Evolutionary conservation across 1,140 invertebrate genomes (phyloP).

Genomic region (Eupeodes corollae): DNA sequence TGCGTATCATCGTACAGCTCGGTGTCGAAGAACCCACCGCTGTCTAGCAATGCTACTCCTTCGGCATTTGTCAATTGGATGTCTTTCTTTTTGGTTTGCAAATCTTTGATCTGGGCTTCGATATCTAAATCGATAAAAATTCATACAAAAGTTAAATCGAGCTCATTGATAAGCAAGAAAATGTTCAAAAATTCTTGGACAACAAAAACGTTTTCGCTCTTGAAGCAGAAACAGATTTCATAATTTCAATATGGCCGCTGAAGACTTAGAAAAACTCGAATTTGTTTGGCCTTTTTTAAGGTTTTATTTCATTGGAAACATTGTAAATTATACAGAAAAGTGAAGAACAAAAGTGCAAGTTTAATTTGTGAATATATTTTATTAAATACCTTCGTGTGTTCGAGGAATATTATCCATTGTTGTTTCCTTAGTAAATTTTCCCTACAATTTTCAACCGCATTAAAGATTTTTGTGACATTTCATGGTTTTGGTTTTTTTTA

Average conservation of each 20-base stretch:
- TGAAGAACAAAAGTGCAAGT: not conserved
- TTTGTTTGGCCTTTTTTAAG: no score
- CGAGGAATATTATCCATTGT: conserved; percentile 64
- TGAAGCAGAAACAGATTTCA: no score
- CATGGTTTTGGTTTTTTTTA: no score
- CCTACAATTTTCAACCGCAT: not conserved
- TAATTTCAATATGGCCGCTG: no score
- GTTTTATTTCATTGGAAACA: no score
- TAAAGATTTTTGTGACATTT: not conserved
- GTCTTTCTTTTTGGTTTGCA: conserved; percentile 79
- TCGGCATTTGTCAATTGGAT: conserved; percentile 48
- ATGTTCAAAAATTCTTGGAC: not conserved
- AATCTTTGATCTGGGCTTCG: conserved; percentile 82
- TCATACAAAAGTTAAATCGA: not conserved
- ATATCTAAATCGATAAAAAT: conserved; percentile 56
- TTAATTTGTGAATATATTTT: not conserved
- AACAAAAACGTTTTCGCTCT: no score
- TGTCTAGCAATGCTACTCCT: conserved; percentile 77
- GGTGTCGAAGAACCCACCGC: conserved; percentile 74
- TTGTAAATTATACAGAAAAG: not conserved
- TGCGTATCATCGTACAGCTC: conserved; percentile 78
- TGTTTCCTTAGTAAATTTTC: not conserved
- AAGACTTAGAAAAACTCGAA: no score
- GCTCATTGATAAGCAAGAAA: not conserved
- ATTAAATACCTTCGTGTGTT: conserved; percentile 61